Base-by-base conservation (phyloP, 2,888 invertebrate species). In the Resseliella maxima region DNA sequence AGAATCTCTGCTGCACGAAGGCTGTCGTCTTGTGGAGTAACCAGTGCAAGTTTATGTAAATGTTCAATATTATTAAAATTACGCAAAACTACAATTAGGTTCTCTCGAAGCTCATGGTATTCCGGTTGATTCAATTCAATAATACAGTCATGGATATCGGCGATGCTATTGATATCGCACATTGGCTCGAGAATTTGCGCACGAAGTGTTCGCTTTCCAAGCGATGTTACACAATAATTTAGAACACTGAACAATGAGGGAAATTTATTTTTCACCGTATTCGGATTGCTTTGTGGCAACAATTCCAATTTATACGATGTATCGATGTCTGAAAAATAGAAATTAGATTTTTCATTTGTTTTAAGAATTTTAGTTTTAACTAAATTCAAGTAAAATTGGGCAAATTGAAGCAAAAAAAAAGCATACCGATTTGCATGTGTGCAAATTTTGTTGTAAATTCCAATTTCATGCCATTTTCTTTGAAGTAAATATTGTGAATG, bases 371-470 rank as follows among this genome's bases (percentile, higher is more conserved):
- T 46, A 85, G 18, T 6, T 59, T 24, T 85, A 86, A 35, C 31
- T 21, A 64, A 86, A 18, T 18, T 18, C 18, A 50, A 50, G 21
- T 12, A 50, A 64, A 35, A 83, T 59, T 59, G 5, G 0, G 5
- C 59, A n/a, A 59, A 59, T 59, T 24, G 50, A 50, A 21, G 10
- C 21, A 24, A n/a, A n/a, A n/a, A n/a, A n/a, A n/a, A n/a, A n/a
- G n/a, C n/a, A n/a, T n/a, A 96, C 97, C 97, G 88, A 98, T 96
- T 89, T 95, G 93, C 89, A 96, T 95, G 15, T 95, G 94, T 87
- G 96, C 94, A 90, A 96, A 95, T 21, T 96, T 94, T 24, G 95
- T 95, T 90, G 95, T 94, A 90, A 96, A 98, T 88, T 95, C 94
- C 46, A 98, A 93, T 91, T 95, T 95, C 87, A 98, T 91, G 0